Conservation (phyloP, 1,140 invertebrate genomes). For the Drosophila lowei region DNA sequence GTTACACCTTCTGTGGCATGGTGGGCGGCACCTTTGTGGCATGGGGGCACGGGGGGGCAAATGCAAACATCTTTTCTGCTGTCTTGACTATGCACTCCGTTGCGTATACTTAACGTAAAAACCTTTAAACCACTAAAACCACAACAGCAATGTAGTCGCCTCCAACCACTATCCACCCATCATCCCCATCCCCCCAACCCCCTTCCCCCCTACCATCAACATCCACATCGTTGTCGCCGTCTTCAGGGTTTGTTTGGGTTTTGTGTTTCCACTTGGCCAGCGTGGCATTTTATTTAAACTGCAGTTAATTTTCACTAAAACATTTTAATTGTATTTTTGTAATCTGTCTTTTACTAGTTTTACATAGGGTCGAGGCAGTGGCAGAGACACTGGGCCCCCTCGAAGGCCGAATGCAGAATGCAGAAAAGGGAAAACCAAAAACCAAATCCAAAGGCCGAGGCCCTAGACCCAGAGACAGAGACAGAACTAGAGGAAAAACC, state of each 20-base stretch:
- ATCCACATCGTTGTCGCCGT: not conserved
- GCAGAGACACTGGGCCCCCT: too few relatives aligned
- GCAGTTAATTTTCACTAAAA: conserved; percentile 81
- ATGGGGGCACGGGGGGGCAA: too few relatives aligned
- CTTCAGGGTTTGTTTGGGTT: conserved; percentile 15
- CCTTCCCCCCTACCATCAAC: conserved; percentile 9
- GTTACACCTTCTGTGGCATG: conserved; percentile 39
- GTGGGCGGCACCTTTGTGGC: not conserved
- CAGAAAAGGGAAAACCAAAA: not conserved
- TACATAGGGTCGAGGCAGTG: conserved; percentile 42
- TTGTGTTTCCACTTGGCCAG: conserved; percentile 53
- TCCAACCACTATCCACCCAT: conserved; percentile 12
- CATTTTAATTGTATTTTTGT: conserved; percentile 81
- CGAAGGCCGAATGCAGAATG: too few relatives aligned
- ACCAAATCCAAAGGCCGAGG: conserved; percentile 24
- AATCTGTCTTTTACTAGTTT: conserved; percentile 77
- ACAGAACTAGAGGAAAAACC: too few relatives aligned
- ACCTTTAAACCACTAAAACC: conserved; percentile 76
- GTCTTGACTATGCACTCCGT: conserved; percentile 54
- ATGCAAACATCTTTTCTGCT: conserved; percentile 55
- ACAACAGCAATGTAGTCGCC: conserved; percentile 60
- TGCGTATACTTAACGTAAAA: conserved; percentile 79
- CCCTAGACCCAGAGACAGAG: conserved; percentile 9
- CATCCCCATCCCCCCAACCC: conserved; percentile 15
- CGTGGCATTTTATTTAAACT: conserved; percentile 80